These are phyloP conservation scores for Pygoscelis antarcticus DNA, from an alignment of 2,113 vertebrate species.

Conservation along the genomic window DNA sequence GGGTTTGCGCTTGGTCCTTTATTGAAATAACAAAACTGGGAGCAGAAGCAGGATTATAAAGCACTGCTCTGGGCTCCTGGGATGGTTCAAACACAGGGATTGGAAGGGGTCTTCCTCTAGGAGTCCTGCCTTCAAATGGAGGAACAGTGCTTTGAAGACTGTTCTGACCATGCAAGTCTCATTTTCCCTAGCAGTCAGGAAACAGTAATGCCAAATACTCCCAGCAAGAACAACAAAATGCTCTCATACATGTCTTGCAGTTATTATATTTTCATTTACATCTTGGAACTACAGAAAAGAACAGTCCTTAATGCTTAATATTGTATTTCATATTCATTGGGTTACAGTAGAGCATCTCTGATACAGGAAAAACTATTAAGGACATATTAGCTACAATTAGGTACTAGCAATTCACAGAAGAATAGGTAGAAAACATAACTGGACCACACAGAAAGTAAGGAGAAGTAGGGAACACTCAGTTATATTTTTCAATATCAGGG, in stretches of 20 bases:
- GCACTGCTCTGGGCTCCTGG: neutral
- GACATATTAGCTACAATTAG: neutral
- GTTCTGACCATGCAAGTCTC: neutral
- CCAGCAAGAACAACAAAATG: neutral
- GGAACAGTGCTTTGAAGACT: neutral
- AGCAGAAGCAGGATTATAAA: neutral
- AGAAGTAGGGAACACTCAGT: neutral
- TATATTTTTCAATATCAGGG: neutral
- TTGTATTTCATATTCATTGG: neutral
- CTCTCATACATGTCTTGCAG: neutral
- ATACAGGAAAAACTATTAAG: neutral
- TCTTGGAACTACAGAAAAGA: neutral
- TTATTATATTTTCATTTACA: neutral
- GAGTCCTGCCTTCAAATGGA: neutral
- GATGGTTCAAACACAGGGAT: neutral
- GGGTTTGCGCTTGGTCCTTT: neutral
- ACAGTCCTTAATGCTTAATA: neutral
- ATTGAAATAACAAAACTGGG: neutral
- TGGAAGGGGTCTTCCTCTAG: neutral
- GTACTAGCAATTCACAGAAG: slow-evolving; percentile 8
- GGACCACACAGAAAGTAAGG: neutral
- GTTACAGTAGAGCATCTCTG: neutral
- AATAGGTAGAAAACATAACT: neutral
- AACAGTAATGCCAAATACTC: neutral
- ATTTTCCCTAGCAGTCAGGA: neutral